Evolutionary conservation across 1,140 invertebrate genomes (phyloP).

Genomic region (Lepidurus couesii): DNA sequence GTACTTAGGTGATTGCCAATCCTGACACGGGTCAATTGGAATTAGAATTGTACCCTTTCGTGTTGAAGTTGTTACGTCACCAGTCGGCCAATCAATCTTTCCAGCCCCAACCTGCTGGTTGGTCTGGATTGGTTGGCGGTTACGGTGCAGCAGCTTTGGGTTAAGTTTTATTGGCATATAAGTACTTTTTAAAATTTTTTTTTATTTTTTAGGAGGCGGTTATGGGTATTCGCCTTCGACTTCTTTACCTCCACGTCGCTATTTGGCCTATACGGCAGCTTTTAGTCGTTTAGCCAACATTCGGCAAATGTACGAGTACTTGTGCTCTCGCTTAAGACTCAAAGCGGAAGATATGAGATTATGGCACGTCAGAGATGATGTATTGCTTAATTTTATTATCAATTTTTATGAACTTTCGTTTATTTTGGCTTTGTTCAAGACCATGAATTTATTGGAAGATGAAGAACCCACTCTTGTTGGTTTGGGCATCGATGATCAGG

Average conservation of each 20-base stretch:
- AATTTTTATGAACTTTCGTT: constrained; percentile 24
- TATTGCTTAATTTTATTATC: constrained; percentile 38
- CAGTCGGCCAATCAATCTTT: constrained; percentile 43
- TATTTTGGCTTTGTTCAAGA: constrained; percentile 41
- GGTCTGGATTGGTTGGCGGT: constrained; percentile 56
- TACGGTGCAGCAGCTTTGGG: constrained; percentile 61
- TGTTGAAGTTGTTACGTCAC: constrained; percentile 66
- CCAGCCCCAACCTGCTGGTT: constrained; percentile 42
- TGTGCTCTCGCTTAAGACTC: constrained; percentile 63
- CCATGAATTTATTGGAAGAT: constrained; percentile 63
- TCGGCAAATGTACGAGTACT: constrained; percentile 68
- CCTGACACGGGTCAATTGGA: constrained; percentile 51
- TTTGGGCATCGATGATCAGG: constrained; percentile 60
- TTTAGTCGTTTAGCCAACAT: constrained; percentile 72
- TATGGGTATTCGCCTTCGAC: constrained; percentile 37
- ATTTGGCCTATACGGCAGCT: constrained; percentile 67
- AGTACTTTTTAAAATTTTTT: background rate
- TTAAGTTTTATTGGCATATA: constrained; percentile 41
- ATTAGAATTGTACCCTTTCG: constrained; percentile 74
- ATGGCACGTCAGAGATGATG: constrained; percentile 61
- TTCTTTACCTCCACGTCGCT: constrained; percentile 52
- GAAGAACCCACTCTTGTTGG: constrained; percentile 65
- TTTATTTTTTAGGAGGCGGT: constrained; percentile 34
- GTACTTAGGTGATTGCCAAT: constrained; percentile 28
- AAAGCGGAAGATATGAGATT: constrained; percentile 68